Percentiles rank a stretch among this genome's conserved stretches.
phyloP scores from a whole-genome alignment of 2,797 vertebrate species.

The Enteromius treurensis region DNA sequence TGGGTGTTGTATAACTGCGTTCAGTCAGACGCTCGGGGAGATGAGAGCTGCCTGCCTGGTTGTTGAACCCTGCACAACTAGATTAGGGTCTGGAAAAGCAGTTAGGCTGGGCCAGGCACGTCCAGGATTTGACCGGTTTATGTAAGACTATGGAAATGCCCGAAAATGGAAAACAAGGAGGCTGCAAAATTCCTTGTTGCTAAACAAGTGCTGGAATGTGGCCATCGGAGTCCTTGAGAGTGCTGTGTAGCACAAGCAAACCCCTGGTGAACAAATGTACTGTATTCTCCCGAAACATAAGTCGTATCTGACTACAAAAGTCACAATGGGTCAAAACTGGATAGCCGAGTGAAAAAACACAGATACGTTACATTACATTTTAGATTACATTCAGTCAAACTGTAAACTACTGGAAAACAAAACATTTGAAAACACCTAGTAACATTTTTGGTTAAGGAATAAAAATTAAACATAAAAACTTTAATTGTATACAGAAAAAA shows the following conservation, averaged over 20 bases:
- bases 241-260: conserved; percentile 5
- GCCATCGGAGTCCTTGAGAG: neutral
- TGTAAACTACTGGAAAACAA: neutral
- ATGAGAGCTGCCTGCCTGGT: conserved; percentile 50
- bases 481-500: neutral
- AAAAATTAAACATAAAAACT: neutral
- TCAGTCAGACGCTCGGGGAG: conserved; percentile 46
- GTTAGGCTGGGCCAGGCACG: conserved; percentile 31
- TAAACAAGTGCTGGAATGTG: conserved; percentile 16
- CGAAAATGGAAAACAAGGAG: conserved; percentile 33
- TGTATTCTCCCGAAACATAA: neutral
- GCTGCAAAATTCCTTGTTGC: conserved; percentile 35
- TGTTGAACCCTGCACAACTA: conserved; percentile 51
- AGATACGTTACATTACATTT: neutral
- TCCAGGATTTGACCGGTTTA: conserved; percentile 44
- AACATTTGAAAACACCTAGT: neutral
- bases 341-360: neutral
- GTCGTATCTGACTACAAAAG: neutral
- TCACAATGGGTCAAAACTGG: neutral
- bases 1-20: conserved; percentile 56
- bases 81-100: conserved; percentile 42
- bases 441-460: neutral
- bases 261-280: neutral
- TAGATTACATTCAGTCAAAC: neutral
- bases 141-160: conserved; percentile 36